phyloP scores from a whole-genome alignment of 2,113 vertebrate genomes.

The Gopherus flavomarginatus region DNA sequence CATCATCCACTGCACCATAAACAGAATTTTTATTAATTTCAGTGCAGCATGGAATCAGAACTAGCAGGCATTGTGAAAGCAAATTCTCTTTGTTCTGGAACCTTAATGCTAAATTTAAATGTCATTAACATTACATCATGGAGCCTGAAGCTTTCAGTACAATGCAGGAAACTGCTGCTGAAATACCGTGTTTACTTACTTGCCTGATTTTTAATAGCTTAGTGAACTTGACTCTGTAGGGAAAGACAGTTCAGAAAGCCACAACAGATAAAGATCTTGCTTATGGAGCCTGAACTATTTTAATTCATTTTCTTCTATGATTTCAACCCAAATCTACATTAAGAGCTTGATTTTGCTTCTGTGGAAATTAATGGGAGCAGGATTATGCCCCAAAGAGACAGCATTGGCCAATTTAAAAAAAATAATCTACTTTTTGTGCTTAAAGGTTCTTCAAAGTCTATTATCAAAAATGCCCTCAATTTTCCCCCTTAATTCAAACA shows the following conservation, averaged over 20 bases:
- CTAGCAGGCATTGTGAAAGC: background rate
- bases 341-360: background rate
- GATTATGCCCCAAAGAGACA: background rate
- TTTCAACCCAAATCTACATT: background rate
- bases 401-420: background rate
- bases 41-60: rapidly evolving
- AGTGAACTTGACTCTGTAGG: background rate
- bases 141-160: conserved; percentile 29
- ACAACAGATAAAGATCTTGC: background rate
- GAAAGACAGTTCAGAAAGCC: background rate
- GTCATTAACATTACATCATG: conserved; percentile 33
- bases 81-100: conserved; percentile 12
- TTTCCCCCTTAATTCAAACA: background rate
- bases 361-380: background rate
- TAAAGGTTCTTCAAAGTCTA: background rate
- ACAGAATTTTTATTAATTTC: background rate
- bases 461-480: conserved; percentile 27
- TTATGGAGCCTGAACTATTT: background rate
- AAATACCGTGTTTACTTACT: background rate
- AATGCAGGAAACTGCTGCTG: conserved; percentile 3
- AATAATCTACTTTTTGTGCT: background rate
- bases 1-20: background rate
- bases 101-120: conserved; percentile 50
- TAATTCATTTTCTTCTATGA: background rate
- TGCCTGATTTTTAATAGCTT: background rate